These are phyloP conservation scores for Endotricha flammealis DNA, from an alignment of 2,888 invertebrate species.

Conservation along the genomic window DNA sequence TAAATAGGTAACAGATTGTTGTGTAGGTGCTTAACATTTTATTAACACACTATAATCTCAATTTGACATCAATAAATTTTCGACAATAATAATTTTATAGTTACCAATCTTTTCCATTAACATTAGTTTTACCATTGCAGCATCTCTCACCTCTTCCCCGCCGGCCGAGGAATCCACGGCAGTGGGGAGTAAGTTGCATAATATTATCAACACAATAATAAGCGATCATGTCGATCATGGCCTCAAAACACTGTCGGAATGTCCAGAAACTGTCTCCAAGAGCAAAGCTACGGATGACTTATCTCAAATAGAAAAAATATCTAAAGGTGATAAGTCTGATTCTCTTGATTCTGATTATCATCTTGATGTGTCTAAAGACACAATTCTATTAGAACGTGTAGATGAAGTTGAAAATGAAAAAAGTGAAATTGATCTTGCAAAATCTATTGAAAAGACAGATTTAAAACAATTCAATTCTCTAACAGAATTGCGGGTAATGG, in stretches of 20 bases:
- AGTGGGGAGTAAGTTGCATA: conserved; percentile 43
- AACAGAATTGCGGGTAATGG: conserved; percentile 37
- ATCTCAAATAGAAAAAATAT: conserved; percentile 17
- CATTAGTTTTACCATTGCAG: conserved; percentile 24
- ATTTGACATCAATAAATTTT: too few relatives aligned
- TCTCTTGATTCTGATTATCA: conserved; percentile 38
- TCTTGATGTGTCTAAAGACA: conserved; percentile 43
- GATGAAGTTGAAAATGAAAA: too few relatives aligned
- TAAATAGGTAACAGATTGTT: too few relatives aligned
- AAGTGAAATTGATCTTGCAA: conserved; percentile 12
- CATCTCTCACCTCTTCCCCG: conserved; percentile 35
- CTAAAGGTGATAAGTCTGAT: conserved; percentile 23
- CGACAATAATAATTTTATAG: neutral
- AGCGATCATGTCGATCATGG: too few relatives aligned
- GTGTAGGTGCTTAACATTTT: too few relatives aligned
- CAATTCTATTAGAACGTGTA: too few relatives aligned
- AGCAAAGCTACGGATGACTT: conserved; percentile 20
- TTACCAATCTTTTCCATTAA: neutral
- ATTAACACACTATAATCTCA: too few relatives aligned
- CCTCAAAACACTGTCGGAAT: conserved; percentile 32
- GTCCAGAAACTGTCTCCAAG: conserved; percentile 27
- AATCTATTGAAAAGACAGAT: conserved; percentile 10
- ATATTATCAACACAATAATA: conserved; percentile 40
- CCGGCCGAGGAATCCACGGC: conserved; percentile 34
- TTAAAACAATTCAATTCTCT: conserved; percentile 26